phyloP scores from a whole-genome alignment of 2,888 invertebrate species.

The Xiphydria camelus region DNA sequence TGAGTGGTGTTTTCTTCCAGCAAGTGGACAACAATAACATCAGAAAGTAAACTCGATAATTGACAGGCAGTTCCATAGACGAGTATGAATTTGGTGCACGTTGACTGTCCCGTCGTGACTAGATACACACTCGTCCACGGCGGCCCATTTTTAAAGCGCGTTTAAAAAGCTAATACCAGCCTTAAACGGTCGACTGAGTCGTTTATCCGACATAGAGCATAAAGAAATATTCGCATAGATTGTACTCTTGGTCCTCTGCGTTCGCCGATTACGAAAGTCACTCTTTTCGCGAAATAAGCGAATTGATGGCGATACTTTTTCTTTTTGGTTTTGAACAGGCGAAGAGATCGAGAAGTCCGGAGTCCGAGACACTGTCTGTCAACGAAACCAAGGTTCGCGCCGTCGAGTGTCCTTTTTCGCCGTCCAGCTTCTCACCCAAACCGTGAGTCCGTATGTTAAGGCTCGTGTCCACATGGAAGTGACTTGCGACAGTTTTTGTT shows the following conservation, averaged over 20 bases:
- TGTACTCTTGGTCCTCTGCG: no score
- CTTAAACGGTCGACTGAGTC: background rate
- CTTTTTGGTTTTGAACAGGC: slow-evolving; percentile 30
- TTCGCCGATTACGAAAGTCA: no score
- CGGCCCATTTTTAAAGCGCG: slow-evolving; percentile 52
- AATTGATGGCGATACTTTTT: no score
- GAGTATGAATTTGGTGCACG: slow-evolving; percentile 82
- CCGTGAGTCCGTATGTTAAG: slow-evolving; percentile 21
- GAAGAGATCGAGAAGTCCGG: slow-evolving; percentile 40
- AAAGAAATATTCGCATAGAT: no score
- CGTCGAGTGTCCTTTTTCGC: slow-evolving; percentile 23
- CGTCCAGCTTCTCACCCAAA: slow-evolving; percentile 20
- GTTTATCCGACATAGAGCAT: no score
- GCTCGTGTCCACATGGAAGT: no score
- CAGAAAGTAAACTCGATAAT: slow-evolving; percentile 6
- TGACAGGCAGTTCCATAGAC: slow-evolving; percentile 74
- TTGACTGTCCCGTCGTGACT: slow-evolving; percentile 68
- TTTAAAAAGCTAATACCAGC: slow-evolving; percentile 8
- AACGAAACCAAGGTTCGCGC: slow-evolving; percentile 29
- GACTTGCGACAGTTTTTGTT: no score
- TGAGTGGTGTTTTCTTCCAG: no score
- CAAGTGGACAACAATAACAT: no score
- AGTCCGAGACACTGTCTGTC: slow-evolving; percentile 14
- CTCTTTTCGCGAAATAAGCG: no score
- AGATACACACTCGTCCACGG: slow-evolving; percentile 90